These are phyloP conservation scores for Linyphia triangularis DNA, from an alignment of 2,888 invertebrate genomes.

Conservation along the genomic window DNA sequence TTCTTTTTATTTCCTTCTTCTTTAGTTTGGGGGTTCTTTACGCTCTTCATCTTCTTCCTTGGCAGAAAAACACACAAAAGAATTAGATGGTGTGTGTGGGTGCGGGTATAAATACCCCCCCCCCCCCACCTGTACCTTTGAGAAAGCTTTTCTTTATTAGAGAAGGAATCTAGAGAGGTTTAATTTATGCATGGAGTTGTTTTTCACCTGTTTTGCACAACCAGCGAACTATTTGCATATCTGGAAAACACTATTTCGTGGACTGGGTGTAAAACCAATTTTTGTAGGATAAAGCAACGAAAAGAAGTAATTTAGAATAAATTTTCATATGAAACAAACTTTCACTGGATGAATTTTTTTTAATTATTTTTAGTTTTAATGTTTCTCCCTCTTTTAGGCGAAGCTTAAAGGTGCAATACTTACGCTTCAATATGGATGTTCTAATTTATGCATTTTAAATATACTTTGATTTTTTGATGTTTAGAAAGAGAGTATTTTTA, in stretches of 20 bases:
- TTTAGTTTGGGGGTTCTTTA: conserved; percentile 34
- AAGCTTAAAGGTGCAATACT: no score
- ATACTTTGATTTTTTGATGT: no score
- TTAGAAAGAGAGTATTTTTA: no score
- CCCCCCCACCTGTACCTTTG: not conserved
- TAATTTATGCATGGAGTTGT: conserved; percentile 68
- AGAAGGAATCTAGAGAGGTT: conserved; percentile 7
- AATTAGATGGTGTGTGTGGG: conserved; percentile 55
- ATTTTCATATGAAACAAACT: not conserved
- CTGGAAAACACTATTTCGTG: conserved; percentile 23
- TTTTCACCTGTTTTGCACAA: conserved; percentile 46
- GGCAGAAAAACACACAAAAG: conserved; percentile 67
- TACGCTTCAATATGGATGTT: no score
- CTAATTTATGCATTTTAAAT: no score
- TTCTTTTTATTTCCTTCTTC: conserved; percentile 12
- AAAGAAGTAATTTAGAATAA: conserved; percentile 4
- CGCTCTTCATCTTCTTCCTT: conserved; percentile 39
- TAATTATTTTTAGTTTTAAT: not conserved
- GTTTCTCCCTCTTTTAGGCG: not conserved
- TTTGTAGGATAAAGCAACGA: not conserved
- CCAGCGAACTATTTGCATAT: conserved; percentile 62
- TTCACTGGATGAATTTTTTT: not conserved
- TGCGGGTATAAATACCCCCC: not conserved
- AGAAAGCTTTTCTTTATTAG: not conserved
- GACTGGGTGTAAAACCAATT: not conserved